These are phyloP conservation scores for Plutella xylostella DNA, from an alignment of 2,888 invertebrate species.

Conservation along the genomic window DNA sequence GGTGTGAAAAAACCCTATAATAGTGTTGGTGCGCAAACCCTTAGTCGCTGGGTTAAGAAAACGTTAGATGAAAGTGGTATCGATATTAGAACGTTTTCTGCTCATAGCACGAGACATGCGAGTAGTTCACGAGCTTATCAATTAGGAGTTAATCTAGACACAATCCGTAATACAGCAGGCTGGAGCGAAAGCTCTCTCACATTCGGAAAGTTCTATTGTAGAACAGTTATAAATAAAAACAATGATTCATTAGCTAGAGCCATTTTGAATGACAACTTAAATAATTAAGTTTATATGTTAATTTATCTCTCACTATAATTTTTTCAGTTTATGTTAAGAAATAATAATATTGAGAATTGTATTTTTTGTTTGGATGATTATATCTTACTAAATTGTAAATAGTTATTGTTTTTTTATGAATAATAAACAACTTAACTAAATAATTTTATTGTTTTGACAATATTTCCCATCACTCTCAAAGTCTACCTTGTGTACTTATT, in stretches of 20 bases:
- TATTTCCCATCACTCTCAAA: too few relatives aligned
- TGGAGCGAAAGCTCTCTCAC: background rate
- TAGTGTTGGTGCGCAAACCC: background rate
- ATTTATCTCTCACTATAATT: too few relatives aligned
- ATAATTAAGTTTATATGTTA: too few relatives aligned
- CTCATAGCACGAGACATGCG: background rate
- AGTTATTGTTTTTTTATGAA: too few relatives aligned
- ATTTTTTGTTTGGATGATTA: too few relatives aligned
- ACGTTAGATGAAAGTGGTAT: background rate
- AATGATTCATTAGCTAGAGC: background rate
- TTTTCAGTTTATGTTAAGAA: too few relatives aligned
- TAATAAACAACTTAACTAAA: too few relatives aligned
- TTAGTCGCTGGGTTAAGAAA: background rate
- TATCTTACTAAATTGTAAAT: too few relatives aligned
- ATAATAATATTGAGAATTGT: too few relatives aligned
- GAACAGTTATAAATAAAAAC: background rate
- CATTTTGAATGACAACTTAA: background rate
- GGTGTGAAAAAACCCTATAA: conserved; percentile 12
- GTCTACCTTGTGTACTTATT: too few relatives aligned
- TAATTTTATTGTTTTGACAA: too few relatives aligned
- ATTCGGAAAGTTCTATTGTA: background rate
- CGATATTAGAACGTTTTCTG: background rate
- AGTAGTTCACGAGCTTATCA: background rate
- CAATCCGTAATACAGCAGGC: background rate
- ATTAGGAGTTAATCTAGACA: background rate